These are phyloP conservation scores for Callospermophilus lateralis DNA, from an alignment of 2,113 vertebrate species.

Conservation along the genomic window DNA sequence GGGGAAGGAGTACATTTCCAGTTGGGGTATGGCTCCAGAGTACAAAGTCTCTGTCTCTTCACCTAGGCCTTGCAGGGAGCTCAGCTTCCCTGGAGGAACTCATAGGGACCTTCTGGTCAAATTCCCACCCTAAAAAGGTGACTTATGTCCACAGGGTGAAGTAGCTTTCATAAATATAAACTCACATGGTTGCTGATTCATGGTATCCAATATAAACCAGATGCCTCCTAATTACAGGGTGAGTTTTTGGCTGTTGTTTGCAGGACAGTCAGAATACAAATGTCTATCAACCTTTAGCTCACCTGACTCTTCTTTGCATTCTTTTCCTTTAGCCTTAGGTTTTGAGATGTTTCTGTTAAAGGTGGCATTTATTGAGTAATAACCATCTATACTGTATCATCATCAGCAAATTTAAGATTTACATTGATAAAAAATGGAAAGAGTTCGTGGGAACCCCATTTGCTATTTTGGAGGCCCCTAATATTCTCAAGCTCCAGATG, in stretches of 20 bases:
- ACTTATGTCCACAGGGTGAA: neutral
- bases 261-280: neutral
- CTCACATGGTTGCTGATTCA: neutral
- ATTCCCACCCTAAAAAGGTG: neutral
- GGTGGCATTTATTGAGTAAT: neutral
- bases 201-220: neutral
- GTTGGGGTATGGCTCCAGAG: no score
- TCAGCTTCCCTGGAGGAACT: neutral
- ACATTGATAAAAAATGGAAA: neutral
- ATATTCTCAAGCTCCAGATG: neutral
- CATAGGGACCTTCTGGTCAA: neutral
- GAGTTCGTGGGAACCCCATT: neutral
- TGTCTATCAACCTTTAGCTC: neutral
- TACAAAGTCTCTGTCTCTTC: neutral
- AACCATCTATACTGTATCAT: neutral
- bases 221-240: no score
- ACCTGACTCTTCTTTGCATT: neutral
- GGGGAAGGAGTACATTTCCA: neutral
- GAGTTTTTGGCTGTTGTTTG: neutral
- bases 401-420: neutral
- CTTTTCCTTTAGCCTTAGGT: neutral
- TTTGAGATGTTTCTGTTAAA: neutral
- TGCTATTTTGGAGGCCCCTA: neutral
- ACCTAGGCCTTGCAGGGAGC: accelerated
- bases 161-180: neutral